Conservation (phyloP, 2,113 vertebrate genomes). For the Stigmatopora nigra region DNA sequence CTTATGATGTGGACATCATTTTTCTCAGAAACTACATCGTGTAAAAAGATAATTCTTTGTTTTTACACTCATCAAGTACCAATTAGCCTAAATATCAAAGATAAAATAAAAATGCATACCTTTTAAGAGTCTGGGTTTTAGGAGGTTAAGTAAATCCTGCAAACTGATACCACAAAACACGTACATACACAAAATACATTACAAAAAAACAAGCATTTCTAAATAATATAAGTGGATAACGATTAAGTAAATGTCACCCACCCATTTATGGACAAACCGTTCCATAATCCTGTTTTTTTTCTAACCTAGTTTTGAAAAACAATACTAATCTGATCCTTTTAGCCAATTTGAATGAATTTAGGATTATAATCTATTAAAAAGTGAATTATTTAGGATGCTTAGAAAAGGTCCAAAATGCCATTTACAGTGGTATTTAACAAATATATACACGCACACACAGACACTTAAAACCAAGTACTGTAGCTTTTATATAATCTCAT, state of each 20-base stretch:
- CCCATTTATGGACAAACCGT: constrained; percentile 29
- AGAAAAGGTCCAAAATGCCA: constrained; percentile 29
- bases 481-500: constrained; percentile 13
- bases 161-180: constrained; percentile 57
- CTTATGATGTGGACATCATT: no score
- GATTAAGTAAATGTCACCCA: constrained; percentile 29
- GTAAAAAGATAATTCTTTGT: no score
- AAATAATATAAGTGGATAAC: constrained; percentile 54
- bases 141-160: constrained; percentile 11
- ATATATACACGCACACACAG: constrained; percentile 16
- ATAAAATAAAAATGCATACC: no score
- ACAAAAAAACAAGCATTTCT: constrained; percentile 58
- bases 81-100: no score
- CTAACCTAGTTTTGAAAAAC: constrained; percentile 43
- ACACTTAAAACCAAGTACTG: constrained; percentile 7
- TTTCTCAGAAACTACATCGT: no score
- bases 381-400: constrained; percentile 35
- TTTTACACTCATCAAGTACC: no score
- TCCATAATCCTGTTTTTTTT: constrained; percentile 50
- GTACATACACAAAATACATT: no score
- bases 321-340: constrained; percentile 49
- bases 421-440: constrained; percentile 36
- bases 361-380: constrained; percentile 50
- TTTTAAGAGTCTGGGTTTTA: not conserved
- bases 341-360: constrained; percentile 50